These are phyloP conservation scores for Ceratosolen fusciceps DNA, from an alignment of 1,140 invertebrate species.

Conservation along the genomic window DNA sequence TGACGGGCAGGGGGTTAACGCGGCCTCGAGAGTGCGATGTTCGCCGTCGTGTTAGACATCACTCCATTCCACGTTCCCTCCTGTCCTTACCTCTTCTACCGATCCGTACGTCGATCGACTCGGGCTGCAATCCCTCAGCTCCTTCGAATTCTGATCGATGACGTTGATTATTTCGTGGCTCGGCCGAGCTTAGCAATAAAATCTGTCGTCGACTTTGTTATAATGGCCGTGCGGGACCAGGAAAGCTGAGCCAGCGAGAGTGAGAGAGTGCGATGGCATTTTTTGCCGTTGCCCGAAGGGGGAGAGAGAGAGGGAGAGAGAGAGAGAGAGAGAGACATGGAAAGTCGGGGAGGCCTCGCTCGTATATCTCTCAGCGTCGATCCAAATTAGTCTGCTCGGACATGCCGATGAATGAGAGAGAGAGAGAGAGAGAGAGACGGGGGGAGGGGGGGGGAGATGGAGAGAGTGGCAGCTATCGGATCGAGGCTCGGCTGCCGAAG, in stretches of 20 bases:
- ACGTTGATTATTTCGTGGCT: constrained; percentile 33
- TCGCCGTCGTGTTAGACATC: background rate
- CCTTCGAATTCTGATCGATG: constrained; percentile 33
- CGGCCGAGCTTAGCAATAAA: background rate
- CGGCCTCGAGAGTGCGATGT: constrained; percentile 15
- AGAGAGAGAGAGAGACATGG: background rate
- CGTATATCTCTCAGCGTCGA: constrained; percentile 31
- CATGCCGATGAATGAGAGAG: background rate
- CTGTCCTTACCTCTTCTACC: too few relatives aligned
- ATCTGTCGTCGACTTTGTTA: constrained; percentile 44
- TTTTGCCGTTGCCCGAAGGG: background rate
- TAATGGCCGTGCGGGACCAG: background rate
- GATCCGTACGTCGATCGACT: too few relatives aligned
- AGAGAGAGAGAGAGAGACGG: too few relatives aligned
- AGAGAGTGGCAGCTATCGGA: too few relatives aligned
- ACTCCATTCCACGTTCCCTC: background rate
- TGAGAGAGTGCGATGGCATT: too few relatives aligned
- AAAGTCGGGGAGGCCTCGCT: background rate
- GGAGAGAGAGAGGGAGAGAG: background rate
- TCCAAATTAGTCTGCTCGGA: constrained; percentile 45
- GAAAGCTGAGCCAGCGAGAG: too few relatives aligned
- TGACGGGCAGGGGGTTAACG: background rate
- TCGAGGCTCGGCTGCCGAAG: background rate
- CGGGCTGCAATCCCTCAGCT: background rate
- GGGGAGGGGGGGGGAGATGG: too few relatives aligned